Evolutionary conservation across 30 jellyfish, hydroid and myxozoan species (phyloP).

Genomic region (Hydra vulgaris): DNA sequence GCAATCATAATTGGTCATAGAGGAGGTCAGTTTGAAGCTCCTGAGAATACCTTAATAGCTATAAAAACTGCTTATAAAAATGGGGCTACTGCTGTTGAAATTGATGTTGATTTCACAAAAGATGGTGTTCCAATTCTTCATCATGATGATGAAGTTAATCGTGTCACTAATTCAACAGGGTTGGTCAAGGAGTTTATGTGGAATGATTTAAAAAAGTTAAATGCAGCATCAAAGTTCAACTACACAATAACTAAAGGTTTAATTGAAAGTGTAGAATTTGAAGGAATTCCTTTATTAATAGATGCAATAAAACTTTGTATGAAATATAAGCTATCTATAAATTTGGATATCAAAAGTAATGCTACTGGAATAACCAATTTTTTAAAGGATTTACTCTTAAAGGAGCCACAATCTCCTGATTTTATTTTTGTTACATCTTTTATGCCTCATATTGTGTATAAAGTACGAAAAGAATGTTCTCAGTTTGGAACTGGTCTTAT

Average conservation of each 20-base stretch:
- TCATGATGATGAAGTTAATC: constrained; percentile 77
- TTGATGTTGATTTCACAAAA: constrained; percentile 66
- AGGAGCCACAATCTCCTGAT: constrained; percentile 33
- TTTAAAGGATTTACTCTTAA: constrained; percentile 25
- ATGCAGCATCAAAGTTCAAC: constrained; percentile 51
- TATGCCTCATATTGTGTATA: constrained; percentile 36
- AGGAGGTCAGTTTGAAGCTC: constrained; percentile 90
- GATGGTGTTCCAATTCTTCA: constrained; percentile 51
- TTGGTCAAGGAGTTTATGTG: constrained; percentile 21
- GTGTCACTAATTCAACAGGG: constrained; percentile 71
- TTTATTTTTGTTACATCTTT: constrained; percentile 46
- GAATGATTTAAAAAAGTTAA: constrained; percentile 39
- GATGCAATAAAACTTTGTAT: constrained; percentile 67
- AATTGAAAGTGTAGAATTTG: constrained; percentile 18
- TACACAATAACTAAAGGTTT: background rate
- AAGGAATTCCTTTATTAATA: constrained; percentile 52
- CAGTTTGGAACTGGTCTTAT: constrained; percentile 55
- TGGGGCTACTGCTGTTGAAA: constrained; percentile 87
- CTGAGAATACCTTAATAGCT: constrained; percentile 71
- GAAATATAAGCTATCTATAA: constrained; percentile 42
- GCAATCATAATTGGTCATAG: constrained; percentile 77
- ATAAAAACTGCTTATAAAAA: constrained; percentile 57
- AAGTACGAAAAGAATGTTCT: constrained; percentile 49
- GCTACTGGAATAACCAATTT: constrained; percentile 37
- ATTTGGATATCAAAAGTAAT: constrained; percentile 68